Evolutionary conservation across 2,797 vertebrate species (phyloP), one percentile per base, ranked within the genome.

Genomic region (Muscicapa comitata): DNA sequence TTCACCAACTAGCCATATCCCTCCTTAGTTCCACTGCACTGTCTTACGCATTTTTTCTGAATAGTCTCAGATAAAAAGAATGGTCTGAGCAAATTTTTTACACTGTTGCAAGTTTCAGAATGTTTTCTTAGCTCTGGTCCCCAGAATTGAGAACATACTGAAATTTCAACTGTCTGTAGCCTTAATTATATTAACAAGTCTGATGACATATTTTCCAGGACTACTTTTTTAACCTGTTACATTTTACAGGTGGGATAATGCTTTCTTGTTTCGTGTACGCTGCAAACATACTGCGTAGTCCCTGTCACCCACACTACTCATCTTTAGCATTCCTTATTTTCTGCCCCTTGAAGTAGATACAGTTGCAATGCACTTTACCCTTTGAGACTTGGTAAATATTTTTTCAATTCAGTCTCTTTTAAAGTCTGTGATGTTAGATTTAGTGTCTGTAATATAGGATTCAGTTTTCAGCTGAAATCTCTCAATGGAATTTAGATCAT

Each of bases 301-400:
- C 21, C 48, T 66, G 40, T 85, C 82, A 75, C 57, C 43, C 48
- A 26, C 12, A 14, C 59, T 73, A 66, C 90, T 92, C 88, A 82
- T 94, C 79, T 84, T 94, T 65, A 95, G 68, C 84, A 84, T 93
- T 96, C 85, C 79, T 96, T 94, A 47, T 94, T 94, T 96, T 79
- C 83, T 95, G 73, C 94, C 94, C 90, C 66, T 96, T 94, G 90
- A 90, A 95, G 88, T 92, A 96, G 86, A 88, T 79, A 91, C 96
- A 97, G 95, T 94, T 95, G 95, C 92, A 96, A 97, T 92, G 98
- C 98, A 98, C 98, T 98, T 98, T 98, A 98, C 96, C 96, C 88
- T 95, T 97, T 88, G 97, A 98, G 97, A 98, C 89, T 97, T 93
- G 84, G 96, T 96, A 97, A 96, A 96, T 95, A 96, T 66, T 94